Evolutionary conservation across 2,113 vertebrate genomes (phyloP), one percentile per base, ranked within the genome.

Genomic region (Aramus guarauna): DNA sequence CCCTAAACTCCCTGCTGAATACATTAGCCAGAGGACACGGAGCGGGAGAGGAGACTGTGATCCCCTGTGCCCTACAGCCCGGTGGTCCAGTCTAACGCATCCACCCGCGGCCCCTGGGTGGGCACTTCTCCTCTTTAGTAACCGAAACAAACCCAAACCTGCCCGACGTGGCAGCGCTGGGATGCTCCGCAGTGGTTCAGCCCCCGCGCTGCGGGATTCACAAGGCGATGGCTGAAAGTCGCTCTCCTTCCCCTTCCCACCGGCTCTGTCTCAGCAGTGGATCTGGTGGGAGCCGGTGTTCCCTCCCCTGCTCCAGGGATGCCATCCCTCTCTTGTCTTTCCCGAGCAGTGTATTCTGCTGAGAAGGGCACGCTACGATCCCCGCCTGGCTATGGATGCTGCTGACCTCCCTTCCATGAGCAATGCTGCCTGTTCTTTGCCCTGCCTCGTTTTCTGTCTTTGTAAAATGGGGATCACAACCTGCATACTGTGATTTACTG

Each of bases 201-300:
- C 27, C 68, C 9, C 47, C 0, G 0, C 0, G 0, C n/a, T 14
- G 32, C 0, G 1, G 47, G n/a, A 26, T 39, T 59, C 7, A 0
- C 13, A 9, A 45, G 24, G 39, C 0, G 3, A 9, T 3, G 14
- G 43, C 48, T 37, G 27, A 47, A 58, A 14, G 6, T 26, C 9
- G 0, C 34, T 68, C 26, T 77, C 11, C 69, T 64, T 52, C 47
- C 62, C 50, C 43, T 27, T 64, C 32, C 52, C 18, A 43, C 0
- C 8, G 39, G 21, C 32, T 56, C 0, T 13, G 13, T 32, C 29
- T 48, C 52, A 15, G 48, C 0, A 1, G 23, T 14, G 66, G 56
- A 30, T 36, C 19, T 29, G 72, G 8, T 48, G 32, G 45, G 64
- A 82, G 3, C 21, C 29, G 12, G 17, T 60, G 24, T 3, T 30